Conservation (phyloP, 2,888 invertebrate species). For the Bruchidius siliquastri region DNA sequence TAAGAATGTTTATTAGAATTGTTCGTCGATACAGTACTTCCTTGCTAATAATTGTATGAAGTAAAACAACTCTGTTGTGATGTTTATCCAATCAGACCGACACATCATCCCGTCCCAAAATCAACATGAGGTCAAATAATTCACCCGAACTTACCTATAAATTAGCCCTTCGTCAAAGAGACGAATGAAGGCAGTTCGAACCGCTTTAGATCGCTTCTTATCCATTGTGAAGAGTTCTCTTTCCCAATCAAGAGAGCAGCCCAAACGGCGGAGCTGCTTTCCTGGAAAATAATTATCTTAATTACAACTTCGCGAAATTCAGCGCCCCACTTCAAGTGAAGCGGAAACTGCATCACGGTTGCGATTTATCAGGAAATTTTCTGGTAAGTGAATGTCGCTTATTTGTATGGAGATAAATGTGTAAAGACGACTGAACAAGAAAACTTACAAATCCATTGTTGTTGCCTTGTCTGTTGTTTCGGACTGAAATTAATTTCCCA, state of each 20-base stretch:
- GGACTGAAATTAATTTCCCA: too few species aligned
- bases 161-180: slow-evolving; percentile 64
- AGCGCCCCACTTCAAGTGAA: neutral
- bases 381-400: neutral
- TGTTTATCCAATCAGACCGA: too few species aligned
- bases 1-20: too few species aligned
- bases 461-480: too few species aligned
- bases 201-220: slow-evolving; percentile 77
- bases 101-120: too few species aligned
- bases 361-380: neutral
- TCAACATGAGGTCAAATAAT: too few species aligned
- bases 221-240: slow-evolving; percentile 97
- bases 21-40: too few species aligned
- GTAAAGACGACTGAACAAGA: too few species aligned
- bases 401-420: neutral
- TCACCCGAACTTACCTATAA: slow-evolving; percentile 32
- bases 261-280: slow-evolving; percentile 78
- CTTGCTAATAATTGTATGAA: too few species aligned
- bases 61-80: too few species aligned
- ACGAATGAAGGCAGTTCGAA: slow-evolving; percentile 86
- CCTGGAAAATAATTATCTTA: slow-evolving; percentile 24
- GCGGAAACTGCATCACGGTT: neutral
- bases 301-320: neutral
- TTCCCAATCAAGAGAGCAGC: slow-evolving; percentile 93
- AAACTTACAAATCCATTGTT: too few species aligned